These are phyloP conservation scores for Trichopoda pennipes DNA, from an alignment of 2,888 invertebrate species.

Conservation along the genomic window DNA sequence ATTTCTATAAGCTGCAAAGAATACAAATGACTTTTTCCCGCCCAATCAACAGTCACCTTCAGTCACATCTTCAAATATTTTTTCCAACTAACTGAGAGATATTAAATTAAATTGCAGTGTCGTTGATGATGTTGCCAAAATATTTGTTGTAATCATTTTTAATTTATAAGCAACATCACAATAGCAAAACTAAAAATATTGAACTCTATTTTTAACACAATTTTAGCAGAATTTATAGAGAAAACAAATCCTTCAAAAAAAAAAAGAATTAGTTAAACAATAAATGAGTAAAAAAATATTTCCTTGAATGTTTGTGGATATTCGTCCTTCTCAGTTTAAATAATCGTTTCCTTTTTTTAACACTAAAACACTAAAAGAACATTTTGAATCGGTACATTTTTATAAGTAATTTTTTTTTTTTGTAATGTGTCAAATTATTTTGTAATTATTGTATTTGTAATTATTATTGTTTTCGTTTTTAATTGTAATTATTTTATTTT, in stretches of 20 bases:
- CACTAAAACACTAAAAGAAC: too few relatives aligned
- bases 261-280: not conserved
- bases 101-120: slow-evolving; percentile 39
- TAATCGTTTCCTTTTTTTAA: too few relatives aligned
- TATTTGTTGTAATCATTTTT: slow-evolving; percentile 11
- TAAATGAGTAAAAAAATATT: not conserved
- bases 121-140: slow-evolving; percentile 44
- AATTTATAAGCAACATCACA: slow-evolving; percentile 46
- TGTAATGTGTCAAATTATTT: slow-evolving; percentile 24
- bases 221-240: slow-evolving; percentile 61
- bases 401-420: not conserved
- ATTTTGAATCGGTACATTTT: too few relatives aligned
- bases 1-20: slow-evolving; percentile 42
- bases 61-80: slow-evolving; percentile 3
- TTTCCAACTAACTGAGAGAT: slow-evolving; percentile 20
- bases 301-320: not conserved
- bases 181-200: slow-evolving; percentile 2
- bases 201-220: slow-evolving; percentile 28
- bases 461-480: not conserved
- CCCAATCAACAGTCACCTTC: slow-evolving; percentile 8
- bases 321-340: too few relatives aligned
- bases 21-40: slow-evolving; percentile 47
- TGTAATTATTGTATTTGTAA: slow-evolving; percentile 3
- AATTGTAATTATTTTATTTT: not conserved
- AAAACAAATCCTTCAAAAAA: not conserved